Evolutionary conservation across 2,797 vertebrate species (phyloP).

Genomic region (Galagoides demidoff): DNA sequence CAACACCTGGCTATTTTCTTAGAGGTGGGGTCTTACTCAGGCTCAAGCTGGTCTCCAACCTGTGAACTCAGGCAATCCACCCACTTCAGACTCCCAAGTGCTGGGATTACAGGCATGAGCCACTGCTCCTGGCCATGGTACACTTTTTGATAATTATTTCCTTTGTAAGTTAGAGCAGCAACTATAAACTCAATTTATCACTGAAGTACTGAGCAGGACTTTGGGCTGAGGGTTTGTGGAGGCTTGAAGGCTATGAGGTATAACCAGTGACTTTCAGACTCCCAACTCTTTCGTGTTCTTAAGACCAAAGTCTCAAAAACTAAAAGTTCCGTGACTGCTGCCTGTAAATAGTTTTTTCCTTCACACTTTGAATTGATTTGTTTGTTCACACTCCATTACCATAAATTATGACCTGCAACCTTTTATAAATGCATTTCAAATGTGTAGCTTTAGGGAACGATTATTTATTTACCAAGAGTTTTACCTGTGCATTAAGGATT

Average conservation of each 20-base stretch:
- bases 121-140: not conserved
- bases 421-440: slow-evolving; percentile 86
- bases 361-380: slow-evolving; percentile 86
- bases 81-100: too few relatives aligned
- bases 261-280: not conserved
- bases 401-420: slow-evolving; percentile 85
- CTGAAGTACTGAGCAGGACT: not conserved
- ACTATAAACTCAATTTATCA: slow-evolving; percentile 11
- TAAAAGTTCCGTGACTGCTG: slow-evolving; percentile 70
- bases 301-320: slow-evolving; percentile 40
- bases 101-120: too few relatives aligned
- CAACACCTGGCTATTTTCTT: too few relatives aligned
- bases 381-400: slow-evolving; percentile 83
- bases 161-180: slow-evolving; percentile 30
- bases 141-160: slow-evolving; percentile 22
- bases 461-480: slow-evolving; percentile 87
- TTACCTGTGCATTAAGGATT: slow-evolving; percentile 80
- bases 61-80: too few relatives aligned
- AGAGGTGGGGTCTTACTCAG: too few relatives aligned
- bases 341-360: slow-evolving; percentile 80
- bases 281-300: not conserved
- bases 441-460: slow-evolving; percentile 83
- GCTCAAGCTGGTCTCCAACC: too few relatives aligned
- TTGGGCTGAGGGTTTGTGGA: not conserved
- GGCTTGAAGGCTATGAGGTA: not conserved